Evolutionary conservation across 1,140 invertebrate genomes (phyloP).

Genomic region (Dermatophagoides farinae): DNA sequence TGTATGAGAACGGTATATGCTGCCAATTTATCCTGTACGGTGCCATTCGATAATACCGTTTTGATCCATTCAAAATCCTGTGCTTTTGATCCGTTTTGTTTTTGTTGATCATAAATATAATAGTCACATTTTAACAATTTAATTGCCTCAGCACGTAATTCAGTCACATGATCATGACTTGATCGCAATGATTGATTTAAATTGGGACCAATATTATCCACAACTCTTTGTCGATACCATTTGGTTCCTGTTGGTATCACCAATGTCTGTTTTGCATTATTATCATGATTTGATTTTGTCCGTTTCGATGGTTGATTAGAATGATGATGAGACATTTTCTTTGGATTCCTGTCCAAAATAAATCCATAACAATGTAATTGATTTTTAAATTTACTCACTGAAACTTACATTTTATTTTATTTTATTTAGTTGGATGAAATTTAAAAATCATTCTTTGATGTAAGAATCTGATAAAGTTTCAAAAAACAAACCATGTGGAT

Average conservation of each 20-base stretch:
- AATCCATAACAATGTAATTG: too few relatives aligned
- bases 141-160: neutral
- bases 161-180: neutral
- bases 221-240: neutral
- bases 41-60: slow-evolving; percentile 55
- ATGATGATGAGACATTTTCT: too few relatives aligned
- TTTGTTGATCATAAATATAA: slow-evolving; percentile 7
- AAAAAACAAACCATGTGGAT: too few relatives aligned
- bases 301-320: neutral
- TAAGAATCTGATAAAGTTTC: too few relatives aligned
- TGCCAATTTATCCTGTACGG: slow-evolving; percentile 61
- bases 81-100: neutral
- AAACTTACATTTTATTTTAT: too few relatives aligned
- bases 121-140: neutral
- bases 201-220: neutral
- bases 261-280: neutral
- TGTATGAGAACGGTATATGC: slow-evolving; percentile 59
- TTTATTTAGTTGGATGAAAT: too few relatives aligned
- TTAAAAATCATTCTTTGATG: too few relatives aligned
- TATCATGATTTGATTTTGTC: neutral
- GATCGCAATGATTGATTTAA: neutral
- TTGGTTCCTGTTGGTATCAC: neutral
- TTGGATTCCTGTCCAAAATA: too few relatives aligned
- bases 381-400: too few relatives aligned
- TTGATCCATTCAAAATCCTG: slow-evolving; percentile 43